These are phyloP conservation scores for Mallotus villosus DNA, from an alignment of 2,797 vertebrate species.

Conservation along the genomic window DNA sequence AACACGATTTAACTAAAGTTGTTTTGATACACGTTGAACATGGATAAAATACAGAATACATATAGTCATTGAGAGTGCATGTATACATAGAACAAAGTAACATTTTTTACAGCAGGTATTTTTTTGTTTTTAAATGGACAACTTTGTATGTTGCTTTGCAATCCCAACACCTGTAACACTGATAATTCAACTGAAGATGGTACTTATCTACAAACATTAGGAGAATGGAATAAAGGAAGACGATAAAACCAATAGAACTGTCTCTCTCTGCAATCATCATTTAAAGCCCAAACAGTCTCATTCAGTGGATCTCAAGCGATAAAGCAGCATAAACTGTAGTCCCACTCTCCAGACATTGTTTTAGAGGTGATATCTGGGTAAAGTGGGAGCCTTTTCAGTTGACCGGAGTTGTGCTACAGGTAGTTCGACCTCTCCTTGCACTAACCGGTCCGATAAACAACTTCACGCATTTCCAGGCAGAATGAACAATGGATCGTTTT, in stretches of 20 bases:
- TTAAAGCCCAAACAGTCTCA: slow-evolving; percentile 2
- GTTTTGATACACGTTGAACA: slow-evolving; percentile 12
- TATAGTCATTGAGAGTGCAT: not conserved
- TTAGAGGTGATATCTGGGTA: not conserved
- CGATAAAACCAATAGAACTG: not conserved
- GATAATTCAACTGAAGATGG: too few relatives aligned
- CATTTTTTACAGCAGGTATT: not conserved
- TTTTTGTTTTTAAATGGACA: not conserved
- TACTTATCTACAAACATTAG: not conserved
- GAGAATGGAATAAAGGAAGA: not conserved
- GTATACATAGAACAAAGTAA: not conserved
- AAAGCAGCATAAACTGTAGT: not conserved
- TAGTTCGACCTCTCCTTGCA: not conserved
- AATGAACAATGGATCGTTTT: not conserved
- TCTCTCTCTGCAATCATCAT: not conserved
- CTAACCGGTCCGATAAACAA: not conserved
- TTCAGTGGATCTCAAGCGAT: slow-evolving; percentile 3
- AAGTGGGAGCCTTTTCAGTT: not conserved
- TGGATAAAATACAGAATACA: slow-evolving; percentile 24
- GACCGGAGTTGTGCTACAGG: not conserved
- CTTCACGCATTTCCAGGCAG: not conserved
- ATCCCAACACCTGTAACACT: too few relatives aligned
- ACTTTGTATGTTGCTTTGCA: not conserved
- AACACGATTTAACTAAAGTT: slow-evolving; percentile 13
- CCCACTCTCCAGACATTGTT: too few relatives aligned